These are phyloP conservation scores for Helostoma temminkii DNA, from an alignment of 2,797 vertebrate genomes.

Conservation along the genomic window DNA sequence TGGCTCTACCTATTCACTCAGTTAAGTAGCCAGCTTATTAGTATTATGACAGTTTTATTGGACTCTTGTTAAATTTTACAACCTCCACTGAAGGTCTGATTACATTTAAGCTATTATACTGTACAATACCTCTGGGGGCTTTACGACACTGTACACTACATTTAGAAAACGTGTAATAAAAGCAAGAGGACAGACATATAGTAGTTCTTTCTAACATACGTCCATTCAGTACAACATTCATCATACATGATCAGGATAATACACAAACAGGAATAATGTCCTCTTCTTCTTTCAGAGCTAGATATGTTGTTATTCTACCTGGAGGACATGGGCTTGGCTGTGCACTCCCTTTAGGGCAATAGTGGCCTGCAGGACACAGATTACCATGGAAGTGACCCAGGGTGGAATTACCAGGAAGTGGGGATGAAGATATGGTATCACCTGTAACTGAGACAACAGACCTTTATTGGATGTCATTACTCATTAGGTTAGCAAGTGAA, in stretches of 20 bases:
- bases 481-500: conserved; percentile 47
- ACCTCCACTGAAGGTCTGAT: conserved; percentile 39
- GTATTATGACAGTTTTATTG: conserved; percentile 63
- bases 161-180: conserved; percentile 40
- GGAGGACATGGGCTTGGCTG: conserved; percentile 83
- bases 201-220: conserved; percentile 8
- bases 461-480: conserved; percentile 63
- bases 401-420: conserved; percentile 44
- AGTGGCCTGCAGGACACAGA: conserved; percentile 85
- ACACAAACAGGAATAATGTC: not conserved
- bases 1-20: conserved; percentile 33
- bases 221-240: conserved; percentile 1
- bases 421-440: conserved; percentile 37
- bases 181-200: conserved; percentile 27
- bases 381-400: conserved; percentile 77
- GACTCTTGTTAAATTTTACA: conserved; percentile 62
- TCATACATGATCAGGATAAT: not conserved
- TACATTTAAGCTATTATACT: conserved; percentile 47
- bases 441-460: conserved; percentile 70
- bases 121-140: conserved; percentile 35
- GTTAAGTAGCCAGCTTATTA: conserved; percentile 48
- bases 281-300: not conserved
- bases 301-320: conserved; percentile 71
- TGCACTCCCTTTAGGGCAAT: conserved; percentile 84
- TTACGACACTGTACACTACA: conserved; percentile 24